These are phyloP conservation scores for Trichogramma pretiosum DNA, from an alignment of 1,140 invertebrate species.

Conservation along the genomic window DNA sequence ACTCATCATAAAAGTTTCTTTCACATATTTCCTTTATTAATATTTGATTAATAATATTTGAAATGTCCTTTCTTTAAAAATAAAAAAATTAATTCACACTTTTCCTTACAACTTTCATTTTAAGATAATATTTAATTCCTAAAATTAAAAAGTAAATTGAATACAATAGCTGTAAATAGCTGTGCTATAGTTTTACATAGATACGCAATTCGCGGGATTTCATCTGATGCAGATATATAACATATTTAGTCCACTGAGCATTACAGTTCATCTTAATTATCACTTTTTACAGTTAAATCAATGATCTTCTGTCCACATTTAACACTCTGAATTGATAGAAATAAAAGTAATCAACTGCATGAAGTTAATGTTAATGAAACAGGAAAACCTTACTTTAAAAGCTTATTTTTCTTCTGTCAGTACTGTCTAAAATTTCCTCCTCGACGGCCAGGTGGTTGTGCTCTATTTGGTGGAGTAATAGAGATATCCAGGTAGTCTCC, in stretches of 20 bases:
- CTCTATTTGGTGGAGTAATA: constrained; percentile 79
- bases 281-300: no score
- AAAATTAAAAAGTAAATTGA: not conserved
- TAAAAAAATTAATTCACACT: no score
- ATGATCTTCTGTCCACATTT: no score
- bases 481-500: constrained; percentile 97
- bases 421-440: constrained; percentile 51
- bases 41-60: not conserved
- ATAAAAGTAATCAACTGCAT: not conserved
- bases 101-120: no score
- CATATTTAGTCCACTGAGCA: no score
- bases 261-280: no score
- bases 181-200: no score
- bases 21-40: not conserved
- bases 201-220: no score
- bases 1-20: constrained; percentile 8
- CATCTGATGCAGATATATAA: no score
- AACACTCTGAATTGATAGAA: not conserved
- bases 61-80: not conserved
- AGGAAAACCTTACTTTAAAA: constrained; percentile 1
- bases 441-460: constrained; percentile 55
- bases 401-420: constrained; percentile 41
- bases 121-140: not conserved
- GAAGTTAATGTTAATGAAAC: no score
- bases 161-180: no score